Conservation (phyloP, 1,140 invertebrate species). For the Proctacanthus coquilletti region DNA sequence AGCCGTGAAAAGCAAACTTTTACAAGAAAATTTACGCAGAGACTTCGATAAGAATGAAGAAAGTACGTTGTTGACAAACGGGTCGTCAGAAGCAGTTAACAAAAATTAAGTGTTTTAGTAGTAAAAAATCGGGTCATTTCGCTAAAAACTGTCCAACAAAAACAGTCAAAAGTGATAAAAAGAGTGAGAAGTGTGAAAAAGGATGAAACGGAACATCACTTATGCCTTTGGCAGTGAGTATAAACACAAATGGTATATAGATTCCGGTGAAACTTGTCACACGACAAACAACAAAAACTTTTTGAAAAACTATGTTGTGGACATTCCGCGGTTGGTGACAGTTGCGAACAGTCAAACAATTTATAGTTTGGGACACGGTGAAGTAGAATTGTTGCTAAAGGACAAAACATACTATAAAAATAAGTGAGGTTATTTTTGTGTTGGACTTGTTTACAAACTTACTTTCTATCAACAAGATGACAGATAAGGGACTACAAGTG, state of each 20-base stretch:
- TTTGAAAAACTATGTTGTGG: slow-evolving; percentile 11
- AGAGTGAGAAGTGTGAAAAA: slow-evolving; percentile 7
- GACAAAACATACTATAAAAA: slow-evolving; percentile 8
- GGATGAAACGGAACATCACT: slow-evolving; percentile 11
- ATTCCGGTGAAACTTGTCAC: slow-evolving; percentile 12
- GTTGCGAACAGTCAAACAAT: slow-evolving; percentile 11
- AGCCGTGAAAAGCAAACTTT: slow-evolving; percentile 13
- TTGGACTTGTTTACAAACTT: neutral
- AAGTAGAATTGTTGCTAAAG: slow-evolving; percentile 9
- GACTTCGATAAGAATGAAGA: slow-evolving; percentile 2
- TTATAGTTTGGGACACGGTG: too few relatives aligned
- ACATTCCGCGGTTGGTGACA: slow-evolving; percentile 8
- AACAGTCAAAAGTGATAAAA: slow-evolving; percentile 6
- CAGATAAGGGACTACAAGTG: slow-evolving; percentile 6
- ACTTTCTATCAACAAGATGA: neutral
- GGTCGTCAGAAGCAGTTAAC: neutral
- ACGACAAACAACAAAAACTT: slow-evolving; percentile 13
- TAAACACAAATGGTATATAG: slow-evolving; percentile 8
- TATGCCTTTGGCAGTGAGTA: slow-evolving; percentile 7
- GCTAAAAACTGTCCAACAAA: slow-evolving; percentile 10
- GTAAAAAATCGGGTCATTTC: slow-evolving; percentile 11
- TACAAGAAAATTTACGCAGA: slow-evolving; percentile 10
- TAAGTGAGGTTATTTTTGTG: neutral
- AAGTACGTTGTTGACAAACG: neutral
- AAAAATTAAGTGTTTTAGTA: slow-evolving; percentile 8